phyloP scores from a whole-genome alignment of 2,888 invertebrate species.

The Callyntrura sp. region DNA sequence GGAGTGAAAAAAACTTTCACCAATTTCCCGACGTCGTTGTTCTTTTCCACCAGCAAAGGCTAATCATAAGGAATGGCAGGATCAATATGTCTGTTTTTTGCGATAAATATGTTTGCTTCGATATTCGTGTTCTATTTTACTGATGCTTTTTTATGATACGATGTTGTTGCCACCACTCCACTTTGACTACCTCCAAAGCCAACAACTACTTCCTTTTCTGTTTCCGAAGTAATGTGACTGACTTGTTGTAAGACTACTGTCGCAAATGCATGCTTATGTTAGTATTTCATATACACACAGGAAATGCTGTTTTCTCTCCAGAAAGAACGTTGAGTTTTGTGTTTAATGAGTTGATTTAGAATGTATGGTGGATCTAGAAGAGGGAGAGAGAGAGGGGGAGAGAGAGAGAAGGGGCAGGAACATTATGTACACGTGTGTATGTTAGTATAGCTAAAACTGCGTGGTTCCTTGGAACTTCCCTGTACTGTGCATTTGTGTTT shows the following conservation, averaged over 20 bases:
- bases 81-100: not conserved
- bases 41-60: not conserved
- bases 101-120: not conserved
- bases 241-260: too few species aligned
- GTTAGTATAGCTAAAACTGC: not conserved
- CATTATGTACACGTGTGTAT: not conserved
- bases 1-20: not conserved
- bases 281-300: too few species aligned
- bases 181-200: not conserved
- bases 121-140: not conserved
- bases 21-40: not conserved
- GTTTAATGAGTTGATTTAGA: not conserved
- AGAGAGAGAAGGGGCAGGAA: too few species aligned
- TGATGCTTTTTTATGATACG: not conserved
- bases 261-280: too few species aligned
- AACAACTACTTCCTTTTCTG: not conserved
- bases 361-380: too few species aligned
- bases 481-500: not conserved
- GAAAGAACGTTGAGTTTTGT: not conserved
- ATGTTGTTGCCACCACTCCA: not conserved
- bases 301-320: too few species aligned
- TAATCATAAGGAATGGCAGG: constrained; percentile 28
- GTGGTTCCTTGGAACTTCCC: not conserved
- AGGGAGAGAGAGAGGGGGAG: too few species aligned
- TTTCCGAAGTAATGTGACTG: too few species aligned